Conservation (phyloP, 2,113 vertebrate genomes). For the Erinaceus europaeus region DNA sequence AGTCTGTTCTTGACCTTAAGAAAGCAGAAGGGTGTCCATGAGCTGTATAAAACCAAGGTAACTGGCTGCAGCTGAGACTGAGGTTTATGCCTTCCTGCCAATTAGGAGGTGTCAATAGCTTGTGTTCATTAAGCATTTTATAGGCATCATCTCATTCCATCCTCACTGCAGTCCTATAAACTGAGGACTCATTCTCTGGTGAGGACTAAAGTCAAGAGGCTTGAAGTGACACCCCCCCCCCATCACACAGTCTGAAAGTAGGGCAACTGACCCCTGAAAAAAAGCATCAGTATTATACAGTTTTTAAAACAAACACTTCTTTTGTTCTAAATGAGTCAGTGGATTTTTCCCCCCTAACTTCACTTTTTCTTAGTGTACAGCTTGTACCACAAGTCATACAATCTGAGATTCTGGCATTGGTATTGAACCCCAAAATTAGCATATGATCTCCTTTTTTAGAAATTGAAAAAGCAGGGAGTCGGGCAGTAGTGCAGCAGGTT, state of each 20-base stretch:
- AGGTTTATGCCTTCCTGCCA: neutral
- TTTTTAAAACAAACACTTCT: neutral
- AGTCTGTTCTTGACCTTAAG: neutral
- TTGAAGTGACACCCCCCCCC: no score
- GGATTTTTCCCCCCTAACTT: neutral
- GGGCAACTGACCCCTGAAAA: no score
- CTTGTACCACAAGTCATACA: neutral
- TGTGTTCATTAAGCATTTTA: neutral
- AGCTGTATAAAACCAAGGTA: neutral
- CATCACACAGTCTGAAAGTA: neutral
- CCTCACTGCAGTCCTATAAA: neutral
- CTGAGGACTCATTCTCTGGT: neutral
- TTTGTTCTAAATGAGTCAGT: slow-evolving; percentile 16
- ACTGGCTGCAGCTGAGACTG: neutral
- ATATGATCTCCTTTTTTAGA: neutral
- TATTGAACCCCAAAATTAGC: neutral
- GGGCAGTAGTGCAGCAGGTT: no score
- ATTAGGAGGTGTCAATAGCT: neutral
- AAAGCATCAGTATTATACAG: no score
- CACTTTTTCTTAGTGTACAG: neutral
- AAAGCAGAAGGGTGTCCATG: neutral
- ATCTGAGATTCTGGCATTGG: neutral
- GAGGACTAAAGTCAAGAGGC: neutral
- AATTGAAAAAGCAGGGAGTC: neutral
- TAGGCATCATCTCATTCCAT: neutral